Conservation (phyloP, 2,888 invertebrate genomes). For the Leucophenga montana region DNA sequence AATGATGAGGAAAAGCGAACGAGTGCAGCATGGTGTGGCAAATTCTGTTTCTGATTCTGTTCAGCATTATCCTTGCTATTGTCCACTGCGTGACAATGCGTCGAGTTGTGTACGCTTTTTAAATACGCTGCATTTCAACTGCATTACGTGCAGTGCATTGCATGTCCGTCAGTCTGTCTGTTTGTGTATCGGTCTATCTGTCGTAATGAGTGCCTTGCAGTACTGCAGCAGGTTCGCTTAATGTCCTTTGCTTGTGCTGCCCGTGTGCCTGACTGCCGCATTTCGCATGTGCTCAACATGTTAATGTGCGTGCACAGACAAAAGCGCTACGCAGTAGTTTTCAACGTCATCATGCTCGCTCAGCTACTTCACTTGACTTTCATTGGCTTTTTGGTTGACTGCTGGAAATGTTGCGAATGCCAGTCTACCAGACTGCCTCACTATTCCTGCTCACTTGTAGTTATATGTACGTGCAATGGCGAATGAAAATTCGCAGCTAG, state of each 20-base stretch:
- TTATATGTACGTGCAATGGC: slow-evolving; percentile 8
- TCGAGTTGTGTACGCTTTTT: neutral
- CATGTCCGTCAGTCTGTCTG: neutral
- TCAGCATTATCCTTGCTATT: neutral
- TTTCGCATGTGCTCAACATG: slow-evolving; percentile 13
- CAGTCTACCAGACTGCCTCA: neutral
- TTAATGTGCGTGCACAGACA: slow-evolving; percentile 1
- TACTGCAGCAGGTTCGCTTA: neutral
- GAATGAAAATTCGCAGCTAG: neutral
- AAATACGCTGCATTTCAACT: too few species aligned
- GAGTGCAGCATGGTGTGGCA: too few species aligned
- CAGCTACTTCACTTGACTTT: slow-evolving; percentile 9
- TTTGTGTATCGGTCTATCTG: too few species aligned
- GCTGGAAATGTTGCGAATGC: neutral
- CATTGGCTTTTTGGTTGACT: slow-evolving; percentile 8
- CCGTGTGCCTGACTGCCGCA: neutral
- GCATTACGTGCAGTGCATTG: neutral
- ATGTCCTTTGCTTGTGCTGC: neutral
- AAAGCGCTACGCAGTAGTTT: neutral
- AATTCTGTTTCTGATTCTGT: too few species aligned
- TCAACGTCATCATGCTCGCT: too few species aligned
- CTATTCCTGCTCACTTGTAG: neutral
- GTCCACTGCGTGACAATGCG: slow-evolving; percentile 6
- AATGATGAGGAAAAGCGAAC: neutral
- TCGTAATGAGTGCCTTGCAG: neutral